These are phyloP conservation scores for Gobius niger DNA, from an alignment of 2,113 vertebrate species.

Conservation along the genomic window DNA sequence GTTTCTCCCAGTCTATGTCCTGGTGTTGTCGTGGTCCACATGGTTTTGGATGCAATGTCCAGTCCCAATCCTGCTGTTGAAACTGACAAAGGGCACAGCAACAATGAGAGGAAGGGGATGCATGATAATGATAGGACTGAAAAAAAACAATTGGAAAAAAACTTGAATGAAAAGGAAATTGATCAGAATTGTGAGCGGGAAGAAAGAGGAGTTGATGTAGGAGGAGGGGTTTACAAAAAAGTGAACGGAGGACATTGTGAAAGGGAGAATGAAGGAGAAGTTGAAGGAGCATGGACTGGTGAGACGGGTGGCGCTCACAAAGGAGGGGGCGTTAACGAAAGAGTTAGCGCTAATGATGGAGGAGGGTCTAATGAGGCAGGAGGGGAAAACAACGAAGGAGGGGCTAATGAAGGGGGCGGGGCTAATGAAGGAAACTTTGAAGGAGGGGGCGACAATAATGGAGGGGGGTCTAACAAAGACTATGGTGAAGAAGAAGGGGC, in stretches of 20 bases:
- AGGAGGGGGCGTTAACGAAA: background rate
- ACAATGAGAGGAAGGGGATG: background rate
- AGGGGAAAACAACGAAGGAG: conserved; percentile 12
- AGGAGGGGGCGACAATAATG: background rate
- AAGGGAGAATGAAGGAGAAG: too few species aligned
- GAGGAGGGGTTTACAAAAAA: background rate
- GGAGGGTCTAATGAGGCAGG: conserved; percentile 5
- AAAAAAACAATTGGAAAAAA: background rate
- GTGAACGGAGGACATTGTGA: too few species aligned
- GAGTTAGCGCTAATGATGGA: background rate
- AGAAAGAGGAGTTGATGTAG: background rate
- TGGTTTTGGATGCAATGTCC: background rate
- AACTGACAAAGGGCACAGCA: background rate
- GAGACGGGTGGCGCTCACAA: conserved; percentile 17
- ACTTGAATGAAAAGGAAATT: conserved; percentile 9
- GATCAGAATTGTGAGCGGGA: conserved; percentile 14
- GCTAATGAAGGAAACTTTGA: background rate
- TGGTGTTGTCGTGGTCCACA: background rate
- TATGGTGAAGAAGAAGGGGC: conserved; percentile 17
- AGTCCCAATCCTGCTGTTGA: too few species aligned
- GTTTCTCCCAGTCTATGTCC: background rate
- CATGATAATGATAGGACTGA: background rate
- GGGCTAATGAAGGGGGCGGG: background rate
- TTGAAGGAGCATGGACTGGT: background rate
- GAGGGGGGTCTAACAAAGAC: conserved; percentile 10